phyloP scores from a whole-genome alignment of 2,888 invertebrate species.

The Folsomia candida region DNA sequence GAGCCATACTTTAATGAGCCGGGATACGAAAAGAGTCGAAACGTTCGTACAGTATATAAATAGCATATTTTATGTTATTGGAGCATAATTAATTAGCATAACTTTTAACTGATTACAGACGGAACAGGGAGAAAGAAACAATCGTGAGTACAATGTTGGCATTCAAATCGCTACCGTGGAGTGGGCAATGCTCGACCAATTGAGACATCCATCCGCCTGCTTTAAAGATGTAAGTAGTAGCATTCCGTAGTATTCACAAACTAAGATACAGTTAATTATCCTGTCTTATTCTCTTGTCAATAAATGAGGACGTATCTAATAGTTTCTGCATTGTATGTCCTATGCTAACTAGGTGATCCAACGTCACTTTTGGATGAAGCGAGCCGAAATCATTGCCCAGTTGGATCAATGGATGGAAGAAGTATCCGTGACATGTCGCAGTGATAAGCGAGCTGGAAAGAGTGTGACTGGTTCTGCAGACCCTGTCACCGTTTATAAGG shows the following conservation, averaged over 20 bases:
- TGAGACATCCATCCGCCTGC: constrained; percentile 83
- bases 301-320: no score
- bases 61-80: no score
- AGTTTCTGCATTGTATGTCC: background rate
- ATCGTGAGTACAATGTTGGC: constrained; percentile 91
- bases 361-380: constrained; percentile 91
- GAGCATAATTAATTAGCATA: no score
- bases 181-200: constrained; percentile 95
- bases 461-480: constrained; percentile 47
- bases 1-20: constrained; percentile 95
- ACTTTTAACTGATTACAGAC: no score
- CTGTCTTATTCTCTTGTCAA: background rate
- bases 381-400: constrained; percentile 83
- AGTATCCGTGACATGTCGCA: constrained; percentile 69
- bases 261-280: background rate
- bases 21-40: constrained; percentile 85
- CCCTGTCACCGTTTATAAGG: constrained; percentile 50
- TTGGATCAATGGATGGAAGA: constrained; percentile 88
- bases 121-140: constrained; percentile 81
- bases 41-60: no score
- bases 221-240: constrained; percentile 71
- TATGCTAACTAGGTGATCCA: constrained; percentile 70
- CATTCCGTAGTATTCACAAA: constrained; percentile 7
- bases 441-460: constrained; percentile 68
- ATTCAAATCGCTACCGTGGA: constrained; percentile 91